These are phyloP conservation scores for Pithys albifrons DNA, from an alignment of 2,113 vertebrate genomes.

Conservation along the genomic window DNA sequence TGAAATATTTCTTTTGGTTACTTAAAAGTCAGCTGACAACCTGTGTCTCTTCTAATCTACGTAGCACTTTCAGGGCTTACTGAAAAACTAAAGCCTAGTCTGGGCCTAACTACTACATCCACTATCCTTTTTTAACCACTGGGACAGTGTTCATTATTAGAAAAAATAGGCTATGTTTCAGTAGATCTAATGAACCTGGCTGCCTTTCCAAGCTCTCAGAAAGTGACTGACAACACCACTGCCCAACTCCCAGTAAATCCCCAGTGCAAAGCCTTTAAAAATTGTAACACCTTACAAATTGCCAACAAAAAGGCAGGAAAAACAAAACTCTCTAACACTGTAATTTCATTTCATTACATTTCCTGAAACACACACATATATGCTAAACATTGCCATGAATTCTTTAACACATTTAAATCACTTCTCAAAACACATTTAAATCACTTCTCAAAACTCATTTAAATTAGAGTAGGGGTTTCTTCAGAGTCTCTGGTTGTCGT, in stretches of 20 bases:
- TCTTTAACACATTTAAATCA: neutral
- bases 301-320: neutral
- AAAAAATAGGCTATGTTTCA: neutral
- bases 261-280: neutral
- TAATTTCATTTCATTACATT: neutral
- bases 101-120: no score
- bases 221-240: neutral
- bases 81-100: no score
- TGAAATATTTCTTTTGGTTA: no score
- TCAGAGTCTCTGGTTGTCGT: neutral
- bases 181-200: neutral
- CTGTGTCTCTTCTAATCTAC: no score
- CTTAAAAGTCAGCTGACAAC: no score
- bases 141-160: neutral
- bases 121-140: neutral
- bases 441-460: neutral
- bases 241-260: neutral
- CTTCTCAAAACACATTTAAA: neutral
- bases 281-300: neutral
- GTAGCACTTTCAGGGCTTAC: no score
- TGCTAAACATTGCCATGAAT: neutral
- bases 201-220: neutral
- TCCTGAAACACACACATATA: neutral
- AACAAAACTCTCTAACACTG: neutral
- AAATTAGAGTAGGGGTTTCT: neutral